These are phyloP conservation scores for Ammodytes marinus DNA, from an alignment of 2,113 vertebrate species.

Conservation along the genomic window DNA sequence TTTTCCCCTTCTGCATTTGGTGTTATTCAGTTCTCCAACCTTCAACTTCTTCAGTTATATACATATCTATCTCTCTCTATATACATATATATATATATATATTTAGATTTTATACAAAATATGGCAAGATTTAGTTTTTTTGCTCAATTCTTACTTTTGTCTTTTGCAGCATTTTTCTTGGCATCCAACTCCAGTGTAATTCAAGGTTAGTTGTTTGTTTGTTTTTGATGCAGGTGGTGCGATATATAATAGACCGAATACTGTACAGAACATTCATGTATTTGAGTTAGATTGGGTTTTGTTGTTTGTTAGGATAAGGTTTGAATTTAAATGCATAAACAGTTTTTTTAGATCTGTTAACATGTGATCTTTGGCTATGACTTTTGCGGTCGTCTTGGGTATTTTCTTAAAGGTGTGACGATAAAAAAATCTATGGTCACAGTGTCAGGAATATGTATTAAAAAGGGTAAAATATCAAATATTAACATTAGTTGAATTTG, in stretches of 20 bases:
- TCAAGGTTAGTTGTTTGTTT: constrained; percentile 68
- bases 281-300: not conserved
- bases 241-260: too few relatives aligned
- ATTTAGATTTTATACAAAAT: not conserved
- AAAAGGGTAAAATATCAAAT: not conserved
- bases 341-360: not conserved
- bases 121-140: constrained; percentile 54
- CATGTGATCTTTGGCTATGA: not conserved
- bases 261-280: not conserved
- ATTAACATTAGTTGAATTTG: not conserved
- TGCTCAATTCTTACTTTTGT: constrained; percentile 20
- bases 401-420: not conserved
- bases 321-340: not conserved
- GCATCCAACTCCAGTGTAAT: constrained; percentile 26
- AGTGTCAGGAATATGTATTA: not conserved
- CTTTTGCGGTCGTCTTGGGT: not conserved
- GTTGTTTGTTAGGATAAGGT: not conserved
- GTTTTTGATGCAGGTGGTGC: not conserved
- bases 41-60: not conserved
- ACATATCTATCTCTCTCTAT: too few relatives aligned
- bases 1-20: not conserved
- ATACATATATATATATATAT: too few relatives aligned
- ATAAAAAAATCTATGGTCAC: not conserved
- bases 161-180: constrained; percentile 19
- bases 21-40: constrained; percentile 8